Percentiles rank a stretch among this genome's conserved stretches.
phyloP scores from a whole-genome alignment of 2,888 invertebrate species.

The Thymelicus sylvestris region DNA sequence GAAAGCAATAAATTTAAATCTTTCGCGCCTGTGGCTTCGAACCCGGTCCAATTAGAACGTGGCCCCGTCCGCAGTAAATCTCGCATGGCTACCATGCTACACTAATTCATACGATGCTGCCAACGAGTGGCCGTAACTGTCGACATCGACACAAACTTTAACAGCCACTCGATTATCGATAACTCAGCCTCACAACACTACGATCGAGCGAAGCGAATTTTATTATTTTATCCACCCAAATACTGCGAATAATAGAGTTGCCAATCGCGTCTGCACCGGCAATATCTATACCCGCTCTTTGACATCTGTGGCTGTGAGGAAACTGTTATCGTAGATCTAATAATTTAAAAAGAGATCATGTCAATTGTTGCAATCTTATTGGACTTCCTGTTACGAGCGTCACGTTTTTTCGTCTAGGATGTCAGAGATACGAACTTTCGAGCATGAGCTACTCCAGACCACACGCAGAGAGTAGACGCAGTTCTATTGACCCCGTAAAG shows the following conservation, averaged over 20 bases:
- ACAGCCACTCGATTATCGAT: conserved; percentile 72
- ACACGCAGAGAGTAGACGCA: conserved; percentile 25
- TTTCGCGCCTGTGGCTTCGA: conserved; percentile 77
- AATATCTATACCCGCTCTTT: conserved; percentile 27
- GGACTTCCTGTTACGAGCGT: conserved; percentile 32
- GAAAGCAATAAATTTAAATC: conserved; percentile 77
- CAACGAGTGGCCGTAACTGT: conserved; percentile 71
- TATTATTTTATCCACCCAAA: conserved; percentile 22
- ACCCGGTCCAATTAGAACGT: conserved; percentile 79
- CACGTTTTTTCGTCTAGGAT: conserved; percentile 27
- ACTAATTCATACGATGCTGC: conserved; percentile 80
- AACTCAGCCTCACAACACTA: conserved; percentile 58
- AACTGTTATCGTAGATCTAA: conserved; percentile 33
- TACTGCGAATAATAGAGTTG: conserved; percentile 25
- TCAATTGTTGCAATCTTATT: conserved; percentile 35
- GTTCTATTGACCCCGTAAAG: conserved; percentile 14
- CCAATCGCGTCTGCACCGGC: conserved; percentile 26
- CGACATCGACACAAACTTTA: conserved; percentile 69
- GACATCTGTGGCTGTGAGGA: conserved; percentile 32
- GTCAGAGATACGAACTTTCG: conserved; percentile 28
- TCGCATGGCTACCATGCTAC: conserved; percentile 79
- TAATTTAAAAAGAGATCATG: conserved; percentile 36
- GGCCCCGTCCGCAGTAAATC: conserved; percentile 78
- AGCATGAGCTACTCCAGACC: conserved; percentile 21
- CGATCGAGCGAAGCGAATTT: conserved; percentile 20